Evolutionary conservation across 1,140 invertebrate species (phyloP).

Genomic region (Procambarus clarkii): DNA sequence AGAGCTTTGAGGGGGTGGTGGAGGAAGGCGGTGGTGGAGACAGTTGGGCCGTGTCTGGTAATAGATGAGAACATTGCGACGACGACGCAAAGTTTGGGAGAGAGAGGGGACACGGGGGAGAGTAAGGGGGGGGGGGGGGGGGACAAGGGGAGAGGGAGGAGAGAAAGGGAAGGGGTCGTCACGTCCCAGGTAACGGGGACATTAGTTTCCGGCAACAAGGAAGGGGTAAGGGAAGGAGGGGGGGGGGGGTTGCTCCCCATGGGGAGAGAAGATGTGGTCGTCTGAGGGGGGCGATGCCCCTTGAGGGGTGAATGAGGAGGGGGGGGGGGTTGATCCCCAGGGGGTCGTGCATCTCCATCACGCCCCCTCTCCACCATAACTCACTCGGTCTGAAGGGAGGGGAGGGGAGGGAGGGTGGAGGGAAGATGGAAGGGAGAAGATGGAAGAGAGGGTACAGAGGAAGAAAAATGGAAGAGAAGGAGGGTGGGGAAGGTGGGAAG

Average conservation of each 20-base stretch:
- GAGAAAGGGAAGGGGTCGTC: not conserved
- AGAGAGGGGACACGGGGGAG: not conserved
- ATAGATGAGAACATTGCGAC: not conserved
- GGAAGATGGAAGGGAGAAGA: not conserved
- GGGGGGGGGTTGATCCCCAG: not conserved
- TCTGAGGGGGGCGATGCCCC: not conserved
- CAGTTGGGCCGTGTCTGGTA: not conserved
- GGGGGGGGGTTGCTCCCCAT: not conserved
- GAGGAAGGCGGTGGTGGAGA: not conserved
- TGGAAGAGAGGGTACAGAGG: not conserved
- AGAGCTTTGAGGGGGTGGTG: too few relatives aligned
- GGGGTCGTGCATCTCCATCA: not conserved
- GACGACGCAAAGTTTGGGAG: not conserved
- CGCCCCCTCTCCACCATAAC: not conserved
- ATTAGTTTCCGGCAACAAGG: slow-evolving; percentile 16
- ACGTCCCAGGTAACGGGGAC: not conserved
- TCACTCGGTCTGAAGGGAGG: not conserved
- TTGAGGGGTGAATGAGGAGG: not conserved
- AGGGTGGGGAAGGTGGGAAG: too few relatives aligned
- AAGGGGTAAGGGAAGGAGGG: not conserved
- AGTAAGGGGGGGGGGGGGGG: not conserved
- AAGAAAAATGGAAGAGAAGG: not conserved
- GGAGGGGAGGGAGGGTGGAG: not conserved
- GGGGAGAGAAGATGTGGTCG: not conserved
- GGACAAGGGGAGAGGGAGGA: not conserved